Evolutionary conservation across 2,113 vertebrate genomes (phyloP).

Genomic region (Plectropomus leopardus): DNA sequence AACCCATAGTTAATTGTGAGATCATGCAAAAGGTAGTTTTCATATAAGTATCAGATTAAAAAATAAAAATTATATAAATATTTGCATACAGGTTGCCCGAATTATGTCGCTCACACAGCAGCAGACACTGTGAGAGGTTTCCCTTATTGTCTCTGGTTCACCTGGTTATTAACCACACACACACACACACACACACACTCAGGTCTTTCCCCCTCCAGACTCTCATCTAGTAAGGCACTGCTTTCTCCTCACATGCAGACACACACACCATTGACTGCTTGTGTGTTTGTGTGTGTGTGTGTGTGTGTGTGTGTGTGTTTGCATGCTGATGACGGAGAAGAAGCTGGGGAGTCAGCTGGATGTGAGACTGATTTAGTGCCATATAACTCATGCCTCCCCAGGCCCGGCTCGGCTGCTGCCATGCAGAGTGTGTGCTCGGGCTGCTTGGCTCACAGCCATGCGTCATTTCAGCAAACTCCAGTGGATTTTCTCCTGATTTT

Average conservation of each 20-base stretch:
- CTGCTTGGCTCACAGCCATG: conserved; percentile 39
- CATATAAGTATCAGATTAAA: background rate
- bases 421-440: conserved; percentile 18
- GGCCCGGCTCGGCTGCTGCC: conserved; percentile 39
- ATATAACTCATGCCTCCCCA: conserved; percentile 56
- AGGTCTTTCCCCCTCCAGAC: background rate
- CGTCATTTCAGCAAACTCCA: conserved; percentile 51
- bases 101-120: too few species aligned
- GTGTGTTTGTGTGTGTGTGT: conserved; percentile 13
- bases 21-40: background rate
- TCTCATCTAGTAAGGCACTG: conserved; percentile 12
- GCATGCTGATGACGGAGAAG: conserved; percentile 36
- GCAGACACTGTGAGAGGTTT: background rate
- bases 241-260: conserved; percentile 16
- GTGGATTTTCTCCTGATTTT: conserved; percentile 54
- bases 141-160: background rate
- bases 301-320: conserved; percentile 26
- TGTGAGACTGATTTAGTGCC: conserved; percentile 67
- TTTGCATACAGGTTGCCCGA: background rate
- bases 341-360: conserved; percentile 59
- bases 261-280: background rate
- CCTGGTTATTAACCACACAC: background rate
- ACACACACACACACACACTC: background rate
- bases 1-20: background rate
- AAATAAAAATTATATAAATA: background rate